Evolutionary conservation across 2,113 vertebrate species (phyloP).

Genomic region (Megaptera novaeangliae): DNA sequence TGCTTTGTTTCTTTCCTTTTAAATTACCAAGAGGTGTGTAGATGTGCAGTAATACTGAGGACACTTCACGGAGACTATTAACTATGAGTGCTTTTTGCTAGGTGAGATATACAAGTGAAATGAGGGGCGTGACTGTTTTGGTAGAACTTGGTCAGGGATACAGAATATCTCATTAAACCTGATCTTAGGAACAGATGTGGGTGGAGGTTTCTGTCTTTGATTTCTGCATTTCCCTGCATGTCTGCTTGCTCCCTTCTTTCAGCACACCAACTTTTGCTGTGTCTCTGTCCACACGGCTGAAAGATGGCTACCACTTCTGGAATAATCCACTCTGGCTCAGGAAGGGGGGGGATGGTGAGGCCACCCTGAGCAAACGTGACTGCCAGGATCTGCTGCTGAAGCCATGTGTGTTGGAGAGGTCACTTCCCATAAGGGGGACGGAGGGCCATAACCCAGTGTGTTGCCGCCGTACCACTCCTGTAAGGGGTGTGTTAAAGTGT

Average conservation of each 20-base stretch:
- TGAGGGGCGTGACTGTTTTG: not conserved
- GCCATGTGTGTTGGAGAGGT: not conserved
- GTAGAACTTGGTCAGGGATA: not conserved
- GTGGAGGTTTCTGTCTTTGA: not conserved
- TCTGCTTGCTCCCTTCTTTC: not conserved
- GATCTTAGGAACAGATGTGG: not conserved
- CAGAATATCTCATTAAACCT: not conserved
- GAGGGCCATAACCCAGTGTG: not conserved
- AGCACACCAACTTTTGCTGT: not conserved
- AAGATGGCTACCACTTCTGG: not conserved
- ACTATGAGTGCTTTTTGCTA: not conserved
- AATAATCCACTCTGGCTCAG: not conserved
- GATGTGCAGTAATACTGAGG: not conserved
- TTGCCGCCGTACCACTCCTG: not conserved
- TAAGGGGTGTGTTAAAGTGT: not conserved
- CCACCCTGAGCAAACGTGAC: not conserved
- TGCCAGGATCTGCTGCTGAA: not conserved
- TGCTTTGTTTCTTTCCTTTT: not conserved
- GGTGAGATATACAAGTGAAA: not conserved
- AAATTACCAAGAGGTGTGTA: not conserved
- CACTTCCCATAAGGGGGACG: not conserved
- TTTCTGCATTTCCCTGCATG: not conserved
- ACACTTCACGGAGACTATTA: not conserved
- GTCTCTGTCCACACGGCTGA: not conserved
- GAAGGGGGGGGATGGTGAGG: not conserved